These are phyloP conservation scores for Drosophila punjabiensis DNA, from an alignment of 1,140 invertebrate genomes.

Conservation along the genomic window DNA sequence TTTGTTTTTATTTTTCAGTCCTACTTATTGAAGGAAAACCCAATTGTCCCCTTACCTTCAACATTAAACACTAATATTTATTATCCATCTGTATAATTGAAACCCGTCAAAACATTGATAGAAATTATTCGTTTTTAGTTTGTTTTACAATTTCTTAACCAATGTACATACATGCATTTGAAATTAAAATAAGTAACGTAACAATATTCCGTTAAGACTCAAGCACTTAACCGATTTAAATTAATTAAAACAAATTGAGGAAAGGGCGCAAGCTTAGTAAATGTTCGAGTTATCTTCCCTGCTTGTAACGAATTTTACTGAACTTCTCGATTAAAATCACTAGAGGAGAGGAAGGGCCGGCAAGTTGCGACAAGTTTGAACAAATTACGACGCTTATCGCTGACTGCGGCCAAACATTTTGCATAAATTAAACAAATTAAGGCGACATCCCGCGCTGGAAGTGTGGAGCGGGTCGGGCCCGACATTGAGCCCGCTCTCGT, in stretches of 20 bases:
- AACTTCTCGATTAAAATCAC: background rate
- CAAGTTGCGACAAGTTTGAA: conserved; percentile 63
- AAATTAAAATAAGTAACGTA: background rate
- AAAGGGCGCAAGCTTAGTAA: background rate
- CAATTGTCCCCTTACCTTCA: no score
- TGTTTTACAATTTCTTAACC: background rate
- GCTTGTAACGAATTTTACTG: conserved; percentile 6
- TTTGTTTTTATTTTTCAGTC: no score
- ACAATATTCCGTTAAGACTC: background rate
- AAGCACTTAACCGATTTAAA: background rate
- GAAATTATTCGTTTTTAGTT: background rate
- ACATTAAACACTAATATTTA: background rate
- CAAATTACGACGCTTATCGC: conserved; percentile 69
- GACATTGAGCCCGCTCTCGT: conserved; percentile 37
- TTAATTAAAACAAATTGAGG: background rate
- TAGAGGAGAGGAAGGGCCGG: conserved; percentile 18
- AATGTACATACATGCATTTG: background rate
- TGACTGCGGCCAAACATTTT: conserved; percentile 63
- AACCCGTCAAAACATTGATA: background rate
- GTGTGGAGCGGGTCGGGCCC: background rate
- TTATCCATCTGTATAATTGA: background rate
- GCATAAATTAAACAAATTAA: conserved; percentile 79
- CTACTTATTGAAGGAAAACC: no score
- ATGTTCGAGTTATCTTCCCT: conserved; percentile 2
- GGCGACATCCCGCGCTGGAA: conserved; percentile 21